Evolutionary conservation across 2,113 vertebrate genomes (phyloP), one percentile per base, ranked within the genome.

Genomic region (Anseranas semipalmata): DNA sequence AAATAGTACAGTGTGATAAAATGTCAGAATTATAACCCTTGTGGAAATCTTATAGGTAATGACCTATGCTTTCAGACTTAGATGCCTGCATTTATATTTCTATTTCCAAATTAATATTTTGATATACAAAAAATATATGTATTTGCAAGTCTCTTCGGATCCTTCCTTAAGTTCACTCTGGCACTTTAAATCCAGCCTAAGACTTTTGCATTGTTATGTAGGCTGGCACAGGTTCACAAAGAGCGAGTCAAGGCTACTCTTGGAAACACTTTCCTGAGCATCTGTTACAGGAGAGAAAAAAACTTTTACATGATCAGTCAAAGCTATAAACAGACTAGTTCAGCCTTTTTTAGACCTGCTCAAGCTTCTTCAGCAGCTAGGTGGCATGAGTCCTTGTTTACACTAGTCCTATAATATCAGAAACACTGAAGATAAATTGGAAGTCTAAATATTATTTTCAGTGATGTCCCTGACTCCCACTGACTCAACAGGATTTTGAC

Each of bases 1-100:
- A 11, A 73, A n/a, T n/a, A 8, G 1, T 8, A 21, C 0, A 0
- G 30, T 13, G 66, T 37, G 21, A 25, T 11, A 1, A 50, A 41
- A 11, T 1, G 3, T 15, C 43, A 76, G 75, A 25, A 58, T 32
- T 2, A 1, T 30, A 79, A 53, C 30, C 45, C 39, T 3, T 1
- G 7, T 14, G 53, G 55, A 77, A 66, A 30, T 3, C 50, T 63
- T 21, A 7, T 2, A 8, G 0, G 15, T 41, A 14, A 21, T 2
- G 13, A 3, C 6, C 8, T 2, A 0, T 16, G n/a, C 30, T 43
- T 37, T 12, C 66, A 62, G 39, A 32, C 10, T 55, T 15, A 46
- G 63, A 21, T 14, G 28, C 32, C 63, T 41, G 21, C 41, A 12
- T 7, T 71, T 46, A 20, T 2, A 7, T 43, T 43, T 56, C 16